Evolutionary conservation across 2,888 invertebrate genomes (phyloP).

Genomic region (Enchytraeus crypticus): DNA sequence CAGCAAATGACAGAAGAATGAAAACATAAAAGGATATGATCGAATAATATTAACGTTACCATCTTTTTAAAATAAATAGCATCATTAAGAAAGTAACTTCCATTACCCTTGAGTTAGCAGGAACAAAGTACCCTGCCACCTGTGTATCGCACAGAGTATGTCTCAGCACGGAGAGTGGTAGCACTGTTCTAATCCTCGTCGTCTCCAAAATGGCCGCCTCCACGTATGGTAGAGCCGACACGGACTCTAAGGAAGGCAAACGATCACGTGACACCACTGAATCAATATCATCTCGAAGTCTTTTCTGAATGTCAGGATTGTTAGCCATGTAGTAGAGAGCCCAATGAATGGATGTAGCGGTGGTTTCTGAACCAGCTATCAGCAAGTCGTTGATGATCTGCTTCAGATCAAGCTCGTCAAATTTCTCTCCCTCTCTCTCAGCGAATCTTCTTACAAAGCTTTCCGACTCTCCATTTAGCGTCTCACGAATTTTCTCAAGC

Average conservation of each 20-base stretch:
- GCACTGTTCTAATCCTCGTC: neutral
- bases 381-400: neutral
- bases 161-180: neutral
- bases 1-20: no score
- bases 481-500: neutral
- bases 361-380: conserved; percentile 39
- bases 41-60: no score
- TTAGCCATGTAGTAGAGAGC: conserved; percentile 35
- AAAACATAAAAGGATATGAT: no score
- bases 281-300: conserved; percentile 35
- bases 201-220: neutral
- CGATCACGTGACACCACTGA: neutral
- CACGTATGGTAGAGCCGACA: neutral
- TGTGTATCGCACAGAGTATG: neutral
- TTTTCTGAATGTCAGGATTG: conserved; percentile 34
- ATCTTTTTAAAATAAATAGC: no score
- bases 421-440: neutral
- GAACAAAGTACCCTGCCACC: neutral
- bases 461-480: neutral
- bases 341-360: conserved; percentile 39
- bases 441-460: neutral
- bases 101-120: neutral
- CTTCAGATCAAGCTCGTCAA: neutral
- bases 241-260: neutral
- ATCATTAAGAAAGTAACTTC: no score